Evolutionary conservation across 2,113 vertebrate species (phyloP), one percentile per base, ranked within the genome.

Genomic region (Reinhardtius hippoglossoides): DNA sequence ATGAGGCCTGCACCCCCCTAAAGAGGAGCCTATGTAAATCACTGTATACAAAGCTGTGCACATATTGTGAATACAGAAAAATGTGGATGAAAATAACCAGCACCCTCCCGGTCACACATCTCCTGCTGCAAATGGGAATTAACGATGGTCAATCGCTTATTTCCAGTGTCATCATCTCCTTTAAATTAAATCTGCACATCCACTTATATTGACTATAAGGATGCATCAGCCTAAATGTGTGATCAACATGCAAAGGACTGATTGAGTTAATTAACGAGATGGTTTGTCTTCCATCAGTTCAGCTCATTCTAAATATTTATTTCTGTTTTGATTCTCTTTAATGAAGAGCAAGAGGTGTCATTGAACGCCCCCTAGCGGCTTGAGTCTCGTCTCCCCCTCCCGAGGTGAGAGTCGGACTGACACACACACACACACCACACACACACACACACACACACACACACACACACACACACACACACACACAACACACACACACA

Each of bases 351-450:
- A 24, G 42, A 54, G 52, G 80, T 85, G 83, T 74, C 44, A 64
- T 65, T 83, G 76, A 78, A 82, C 91, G 89, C 93, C 90, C 88
- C 89, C 93, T 92, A 89, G 90, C 65, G 92, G 86, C 18, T 4
- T 0, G 26, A 61, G 21, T 67, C 31, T 60, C 31, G 3, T 48
- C 18, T 42, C 16, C 48, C 48, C n/a, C 13, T 56, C 21, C 21
- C 54, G 52, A 66, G 1, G 70, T 72, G 46, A 56, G 60, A 50
- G 61, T 67, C 63, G 55, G 65, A 44, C 60, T 61, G 46, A 70
- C 50, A 54, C 48, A 55, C 74, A 62, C 46, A 48, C 46, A 48
- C 46, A 18, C 46, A 56, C 60, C 67, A 57, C 67, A 26, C 55
- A 37, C 65, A 68, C 66, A 31, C 21, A 46, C 67, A 50, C 42